A percentile compares a stretch with the other conserved stretches of the same genome.
Evolutionary conservation across 2,113 vertebrate species (phyloP).

Genomic region (Zootoca vivipara): DNA sequence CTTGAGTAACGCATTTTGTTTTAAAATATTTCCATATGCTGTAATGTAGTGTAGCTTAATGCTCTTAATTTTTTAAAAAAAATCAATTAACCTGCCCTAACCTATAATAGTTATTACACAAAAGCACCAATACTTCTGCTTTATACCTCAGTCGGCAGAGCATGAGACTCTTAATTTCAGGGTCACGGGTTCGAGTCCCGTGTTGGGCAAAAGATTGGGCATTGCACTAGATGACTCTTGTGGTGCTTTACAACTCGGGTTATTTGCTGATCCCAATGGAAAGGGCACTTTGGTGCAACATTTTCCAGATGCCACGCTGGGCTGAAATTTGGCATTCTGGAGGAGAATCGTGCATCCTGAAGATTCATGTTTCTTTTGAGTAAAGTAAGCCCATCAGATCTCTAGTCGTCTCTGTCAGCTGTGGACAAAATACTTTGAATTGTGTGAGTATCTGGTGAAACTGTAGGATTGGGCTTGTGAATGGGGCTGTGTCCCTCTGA

Average conservation of each 20-base stretch:
- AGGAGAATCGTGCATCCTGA: neutral
- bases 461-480: neutral
- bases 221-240: too few species aligned
- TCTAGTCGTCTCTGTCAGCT: neutral
- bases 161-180: too few species aligned
- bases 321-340: neutral
- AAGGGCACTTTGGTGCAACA: neutral
- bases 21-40: neutral
- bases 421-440: neutral
- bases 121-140: neutral
- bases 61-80: neutral
- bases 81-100: neutral
- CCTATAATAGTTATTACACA: neutral
- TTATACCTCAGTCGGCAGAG: neutral
- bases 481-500: neutral
- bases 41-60: neutral
- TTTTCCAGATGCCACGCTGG: neutral
- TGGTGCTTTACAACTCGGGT: neutral
- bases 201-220: too few species aligned
- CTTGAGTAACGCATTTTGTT: slow-evolving; percentile 57
- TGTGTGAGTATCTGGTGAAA: neutral
- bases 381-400: neutral
- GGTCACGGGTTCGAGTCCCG: too few species aligned
- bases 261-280: neutral
- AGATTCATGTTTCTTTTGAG: neutral